phyloP scores from a whole-genome alignment of 2,888 invertebrate genomes.

The Diadegma fenestrale region DNA sequence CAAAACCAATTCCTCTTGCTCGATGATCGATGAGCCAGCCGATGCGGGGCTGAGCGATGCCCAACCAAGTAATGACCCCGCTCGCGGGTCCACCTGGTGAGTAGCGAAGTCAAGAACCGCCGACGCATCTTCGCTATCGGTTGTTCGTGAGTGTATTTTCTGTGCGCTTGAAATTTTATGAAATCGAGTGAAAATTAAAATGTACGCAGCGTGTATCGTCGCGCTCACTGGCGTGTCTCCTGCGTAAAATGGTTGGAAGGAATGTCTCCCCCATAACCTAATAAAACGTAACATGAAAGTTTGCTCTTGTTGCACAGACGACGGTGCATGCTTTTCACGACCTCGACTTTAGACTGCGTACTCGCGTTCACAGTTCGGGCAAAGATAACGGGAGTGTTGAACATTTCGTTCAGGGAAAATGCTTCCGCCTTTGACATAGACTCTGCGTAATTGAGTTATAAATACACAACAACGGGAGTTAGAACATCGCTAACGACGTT shows the following conservation, averaged over 20 bases:
- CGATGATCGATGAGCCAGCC: too few species aligned
- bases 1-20: too few species aligned
- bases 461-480: conserved; percentile 1
- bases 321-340: conserved; percentile 12
- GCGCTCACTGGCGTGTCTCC: neutral
- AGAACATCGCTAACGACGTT: conserved; percentile 6
- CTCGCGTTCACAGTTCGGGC: neutral
- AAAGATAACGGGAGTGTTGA: neutral
- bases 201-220: neutral
- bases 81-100: too few species aligned
- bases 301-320: neutral
- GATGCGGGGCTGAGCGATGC: too few species aligned
- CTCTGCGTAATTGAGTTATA: conserved; percentile 5
- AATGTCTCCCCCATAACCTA: neutral
- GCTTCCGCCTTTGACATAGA: conserved; percentile 15
- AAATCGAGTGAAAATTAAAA: neutral
- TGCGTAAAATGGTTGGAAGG: neutral
- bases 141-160: neutral
- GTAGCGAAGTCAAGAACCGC: too few species aligned
- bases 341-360: neutral
- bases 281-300: conserved; percentile 6
- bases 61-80: too few species aligned
- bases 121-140: too few species aligned
- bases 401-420: conserved; percentile 12
- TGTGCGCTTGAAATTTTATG: neutral